Evolutionary conservation across 2,888 invertebrate species (phyloP).

Genomic region (Liposcelis brunnea): DNA sequence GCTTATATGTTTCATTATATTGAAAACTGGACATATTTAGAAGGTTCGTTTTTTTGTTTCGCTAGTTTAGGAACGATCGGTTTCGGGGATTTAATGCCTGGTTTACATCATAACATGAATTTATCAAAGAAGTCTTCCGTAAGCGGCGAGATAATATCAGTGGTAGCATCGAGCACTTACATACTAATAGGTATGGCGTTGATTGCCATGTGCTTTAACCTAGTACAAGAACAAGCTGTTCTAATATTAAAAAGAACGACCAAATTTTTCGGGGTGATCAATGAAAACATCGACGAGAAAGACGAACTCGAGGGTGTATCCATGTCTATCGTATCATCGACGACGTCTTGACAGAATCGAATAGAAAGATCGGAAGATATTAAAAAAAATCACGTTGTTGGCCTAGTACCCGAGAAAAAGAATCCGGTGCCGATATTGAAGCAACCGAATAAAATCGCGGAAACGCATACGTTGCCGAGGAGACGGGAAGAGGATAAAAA

Average conservation of each 20-base stretch:
- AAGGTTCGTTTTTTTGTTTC: constrained; percentile 49
- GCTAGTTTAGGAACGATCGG: constrained; percentile 56
- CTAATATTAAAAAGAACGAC: constrained; percentile 35
- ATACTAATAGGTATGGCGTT: constrained; percentile 71
- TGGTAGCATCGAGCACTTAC: constrained; percentile 63
- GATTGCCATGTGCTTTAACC: constrained; percentile 73
- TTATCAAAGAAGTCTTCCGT: constrained; percentile 19
- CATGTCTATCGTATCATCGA: constrained; percentile 26
- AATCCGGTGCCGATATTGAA: constrained; percentile 10
- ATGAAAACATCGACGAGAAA: constrained; percentile 21
- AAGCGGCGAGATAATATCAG: constrained; percentile 41
- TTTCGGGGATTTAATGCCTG: constrained; percentile 63
- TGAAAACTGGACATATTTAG: constrained; percentile 81
- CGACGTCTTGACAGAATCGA: constrained; percentile 34
- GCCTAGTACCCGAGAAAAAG: constrained; percentile 4
- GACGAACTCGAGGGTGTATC: constrained; percentile 30
- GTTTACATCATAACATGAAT: constrained; percentile 26
- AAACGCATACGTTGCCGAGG: constrained; percentile 33
- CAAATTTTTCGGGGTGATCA: constrained; percentile 26
- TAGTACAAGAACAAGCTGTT: constrained; percentile 61
- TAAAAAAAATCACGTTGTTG: constrained; percentile 6
- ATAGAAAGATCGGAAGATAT: constrained; percentile 16
- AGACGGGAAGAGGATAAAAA: constrained; percentile 25
- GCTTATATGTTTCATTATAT: constrained; percentile 77
- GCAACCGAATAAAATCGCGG: constrained; percentile 13